Conservation (phyloP, 2,797 vertebrate genomes). For the Anguilla pacifica region DNA sequence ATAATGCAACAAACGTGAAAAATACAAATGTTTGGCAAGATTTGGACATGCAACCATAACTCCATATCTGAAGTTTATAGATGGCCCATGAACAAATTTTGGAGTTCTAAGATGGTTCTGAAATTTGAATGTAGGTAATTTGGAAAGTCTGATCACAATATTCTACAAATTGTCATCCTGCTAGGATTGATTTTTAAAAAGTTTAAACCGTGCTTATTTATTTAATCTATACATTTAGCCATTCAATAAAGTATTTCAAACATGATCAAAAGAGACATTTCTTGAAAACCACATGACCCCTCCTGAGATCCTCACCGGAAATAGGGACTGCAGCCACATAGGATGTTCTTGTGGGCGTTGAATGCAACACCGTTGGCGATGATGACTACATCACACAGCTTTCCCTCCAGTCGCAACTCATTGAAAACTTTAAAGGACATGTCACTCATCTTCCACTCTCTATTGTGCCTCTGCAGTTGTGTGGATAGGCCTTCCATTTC, state of each 20-base stretch:
- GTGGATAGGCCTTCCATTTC: slow-evolving; percentile 51
- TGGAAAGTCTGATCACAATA: background rate
- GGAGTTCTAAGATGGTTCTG: no score
- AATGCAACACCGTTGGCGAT: slow-evolving; percentile 68
- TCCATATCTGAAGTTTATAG: background rate
- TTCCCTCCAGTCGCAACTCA: slow-evolving; percentile 70
- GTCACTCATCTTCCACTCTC: slow-evolving; percentile 70
- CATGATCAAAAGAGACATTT: background rate
- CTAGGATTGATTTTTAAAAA: no score
- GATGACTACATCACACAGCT: slow-evolving; percentile 72
- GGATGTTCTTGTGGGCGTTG: slow-evolving; percentile 74
- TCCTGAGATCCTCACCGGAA: slow-evolving; percentile 64
- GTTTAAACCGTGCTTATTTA: no score
- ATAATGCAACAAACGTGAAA: background rate
- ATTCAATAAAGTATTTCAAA: background rate
- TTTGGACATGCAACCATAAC: background rate
- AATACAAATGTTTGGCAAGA: background rate
- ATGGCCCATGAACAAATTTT: no score
- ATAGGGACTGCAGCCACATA: slow-evolving; percentile 75
- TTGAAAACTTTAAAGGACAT: slow-evolving; percentile 68
- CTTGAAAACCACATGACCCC: no score
- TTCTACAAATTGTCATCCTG: background rate
- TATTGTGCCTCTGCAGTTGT: slow-evolving; percentile 53
- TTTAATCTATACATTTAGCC: no score
- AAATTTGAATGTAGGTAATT: background rate